A percentile compares a stretch with the other conserved stretches of the same genome.
These are phyloP conservation scores for Aricia agestis DNA, from an alignment of 1,140 invertebrate genomes.

Conservation along the genomic window DNA sequence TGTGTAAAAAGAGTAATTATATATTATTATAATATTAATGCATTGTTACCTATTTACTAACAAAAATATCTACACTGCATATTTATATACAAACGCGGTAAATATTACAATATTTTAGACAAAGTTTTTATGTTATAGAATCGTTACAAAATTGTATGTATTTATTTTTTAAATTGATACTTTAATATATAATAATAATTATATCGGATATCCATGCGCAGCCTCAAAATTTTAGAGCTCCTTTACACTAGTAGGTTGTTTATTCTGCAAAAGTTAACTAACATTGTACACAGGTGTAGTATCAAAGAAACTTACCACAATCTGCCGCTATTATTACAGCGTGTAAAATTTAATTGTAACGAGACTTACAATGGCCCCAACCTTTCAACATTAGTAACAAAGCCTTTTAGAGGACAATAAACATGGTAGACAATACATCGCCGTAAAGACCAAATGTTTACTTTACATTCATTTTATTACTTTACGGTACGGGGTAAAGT, in stretches of 20 bases:
- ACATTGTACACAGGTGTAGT: neutral
- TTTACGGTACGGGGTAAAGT: neutral
- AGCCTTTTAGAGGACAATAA: conserved; percentile 12
- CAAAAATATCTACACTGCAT: too few species aligned
- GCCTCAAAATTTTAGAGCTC: too few species aligned
- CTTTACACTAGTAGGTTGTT: neutral
- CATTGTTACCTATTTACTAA: too few species aligned
- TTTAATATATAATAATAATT: too few species aligned
- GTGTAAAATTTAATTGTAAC: conserved; percentile 13
- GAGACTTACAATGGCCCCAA: conserved; percentile 4
- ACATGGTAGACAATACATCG: conserved; percentile 11
- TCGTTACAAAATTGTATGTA: too few species aligned
- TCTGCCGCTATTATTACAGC: neutral
- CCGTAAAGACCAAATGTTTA: conserved; percentile 6
- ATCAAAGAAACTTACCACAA: neutral
- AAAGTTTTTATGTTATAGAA: too few species aligned
- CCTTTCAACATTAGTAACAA: conserved; percentile 14
- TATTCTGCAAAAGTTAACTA: neutral
- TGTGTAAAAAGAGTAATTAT: too few species aligned
- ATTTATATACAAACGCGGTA: too few species aligned
- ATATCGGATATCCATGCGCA: too few species aligned
- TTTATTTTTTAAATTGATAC: too few species aligned
- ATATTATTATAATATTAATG: too few species aligned
- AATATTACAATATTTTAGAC: too few species aligned
- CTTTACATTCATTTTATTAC: conserved; percentile 15